Base-by-base conservation (phyloP, 37 sponge, comb jelly and placozoan genomes). In the Petrosia ficiformis region DNA sequence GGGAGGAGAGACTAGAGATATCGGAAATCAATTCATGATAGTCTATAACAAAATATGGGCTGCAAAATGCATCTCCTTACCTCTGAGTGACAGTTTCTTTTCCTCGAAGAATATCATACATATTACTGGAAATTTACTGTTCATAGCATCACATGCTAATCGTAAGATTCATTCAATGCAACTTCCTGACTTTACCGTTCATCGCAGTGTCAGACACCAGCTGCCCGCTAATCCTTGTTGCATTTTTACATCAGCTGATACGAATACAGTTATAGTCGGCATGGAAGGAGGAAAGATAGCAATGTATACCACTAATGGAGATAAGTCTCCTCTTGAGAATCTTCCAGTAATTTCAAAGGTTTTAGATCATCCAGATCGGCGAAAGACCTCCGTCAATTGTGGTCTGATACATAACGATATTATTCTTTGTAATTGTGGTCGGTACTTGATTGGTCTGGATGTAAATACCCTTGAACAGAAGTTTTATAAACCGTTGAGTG, bases 391-490 rank as follows among this genome's bases (percentile, higher is more conserved):
- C 21, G 54, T 87, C 6, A 32, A 32, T 10, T 81, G 77, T 41
- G 87, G 82, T 0, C 42, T 71, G 30, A 71, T 74, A 54, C 71
- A 81, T 66, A 41, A 72, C 26, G 32, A 57, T 16, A 73, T 28
- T 11, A 0, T 87, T 11, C 81, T 83, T 77, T 87, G 82, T 71
- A 82, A 82, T 59, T 81, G 87, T 87, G 87, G 87, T 22, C 71
- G 78, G 1, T 72, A 87, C 44, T 63, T 87, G 10, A 29, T 87
- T 0, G 82, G 73, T 5, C 43, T 81, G 29, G 60, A 77, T 42
- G 39, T 75, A 16, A 44, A 52, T 2, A 80, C 72, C 3, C 69
- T 75, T 26, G 57, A 66, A 24, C 57, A 76, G 78, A 60, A 56
- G 72, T 54, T 65, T 68, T 68, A 64, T 60, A 68, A 68, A 56